Evolutionary conservation across 2,888 invertebrate species (phyloP), one percentile per base, ranked within the genome.

Genomic region (Allolobophora icterica): DNA sequence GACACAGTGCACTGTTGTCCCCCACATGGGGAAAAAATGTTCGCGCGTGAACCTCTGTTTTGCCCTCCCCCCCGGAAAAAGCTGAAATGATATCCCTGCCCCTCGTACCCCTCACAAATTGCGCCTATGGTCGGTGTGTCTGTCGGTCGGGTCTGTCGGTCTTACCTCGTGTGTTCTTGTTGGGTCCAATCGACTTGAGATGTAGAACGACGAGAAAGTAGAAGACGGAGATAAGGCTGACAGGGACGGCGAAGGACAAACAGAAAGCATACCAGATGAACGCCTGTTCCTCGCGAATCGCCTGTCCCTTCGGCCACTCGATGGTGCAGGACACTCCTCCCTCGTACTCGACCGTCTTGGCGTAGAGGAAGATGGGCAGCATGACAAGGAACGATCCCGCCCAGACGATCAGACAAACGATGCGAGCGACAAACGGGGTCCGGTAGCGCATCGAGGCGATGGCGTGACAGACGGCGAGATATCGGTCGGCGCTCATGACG

Each of bases 401-500:
- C 96, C 96, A 96, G 34, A 95, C 95, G 35, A 94, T 93, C 8
- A 94, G 92, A 89, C 95, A 95, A 2, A 95, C 93, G 52, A 95
- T 93, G 33, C 95, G 93, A 0, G 95, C 95, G 19, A 94, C 93
- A 34, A 94, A 93, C 13, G 94, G 94, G 13, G 94, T 95, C 42
- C 95, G 93, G 92, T 94, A 94, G 58, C 93, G 92, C 89, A 94
- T 93, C 15, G 95, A 95, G 83, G 93, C 93, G 11, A 95, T 94
- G 0, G 95, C 95, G 91, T 95, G 95, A 90, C 95, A 96, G 0
- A 96, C 95, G 33, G 96, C 95, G 87, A 95, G 92, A 92, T 95
- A 96, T n/a, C 95, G 94, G 92, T 96, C 96, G 21, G 95, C 95
- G 83, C 95, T 95, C 93, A 96, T 94, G 2, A 95, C 95, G 0